phyloP scores from a whole-genome alignment of 1,140 invertebrate species.

The Eueides isabella region DNA sequence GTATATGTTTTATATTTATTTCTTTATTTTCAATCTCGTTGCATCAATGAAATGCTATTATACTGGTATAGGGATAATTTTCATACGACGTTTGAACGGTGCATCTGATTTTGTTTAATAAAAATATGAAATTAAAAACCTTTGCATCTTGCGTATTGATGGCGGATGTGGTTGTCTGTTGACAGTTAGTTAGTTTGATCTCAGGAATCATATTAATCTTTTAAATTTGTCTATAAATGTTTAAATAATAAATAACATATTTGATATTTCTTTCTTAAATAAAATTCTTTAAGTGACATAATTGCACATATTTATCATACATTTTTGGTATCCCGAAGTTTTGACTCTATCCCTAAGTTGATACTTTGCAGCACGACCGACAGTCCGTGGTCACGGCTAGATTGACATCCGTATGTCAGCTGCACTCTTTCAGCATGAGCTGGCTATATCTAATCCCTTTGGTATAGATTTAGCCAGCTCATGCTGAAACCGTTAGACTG shows the following conservation, averaged over 20 bases:
- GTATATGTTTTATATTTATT: slow-evolving; percentile 17
- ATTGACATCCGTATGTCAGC: too few relatives aligned
- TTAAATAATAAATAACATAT: neutral
- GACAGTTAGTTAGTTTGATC: neutral
- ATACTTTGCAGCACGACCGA: too few relatives aligned
- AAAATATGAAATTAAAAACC: slow-evolving; percentile 16
- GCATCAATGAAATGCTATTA: slow-evolving; percentile 17
- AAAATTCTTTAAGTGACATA: too few relatives aligned
- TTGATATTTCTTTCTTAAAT: too few relatives aligned
- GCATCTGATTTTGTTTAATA: slow-evolving; percentile 13
- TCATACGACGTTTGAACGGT: slow-evolving; percentile 8
- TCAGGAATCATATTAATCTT: neutral
- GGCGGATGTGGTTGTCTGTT: neutral
- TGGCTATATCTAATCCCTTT: too few relatives aligned
- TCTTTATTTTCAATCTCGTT: slow-evolving; percentile 23
- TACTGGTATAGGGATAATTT: slow-evolving; percentile 4
- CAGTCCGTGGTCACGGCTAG: too few relatives aligned
- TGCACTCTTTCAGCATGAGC: too few relatives aligned
- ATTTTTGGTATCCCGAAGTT: too few relatives aligned
- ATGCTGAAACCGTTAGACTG: too few relatives aligned
- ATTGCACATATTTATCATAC: too few relatives aligned
- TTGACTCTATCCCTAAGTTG: too few relatives aligned
- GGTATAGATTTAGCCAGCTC: too few relatives aligned
- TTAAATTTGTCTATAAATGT: neutral
- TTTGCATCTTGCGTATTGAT: neutral